A percentile compares a stretch with the other conserved stretches of the same genome.
These are phyloP conservation scores for Drosophila trapezifrons DNA, from an alignment of 1,140 invertebrate genomes.

Conservation along the genomic window DNA sequence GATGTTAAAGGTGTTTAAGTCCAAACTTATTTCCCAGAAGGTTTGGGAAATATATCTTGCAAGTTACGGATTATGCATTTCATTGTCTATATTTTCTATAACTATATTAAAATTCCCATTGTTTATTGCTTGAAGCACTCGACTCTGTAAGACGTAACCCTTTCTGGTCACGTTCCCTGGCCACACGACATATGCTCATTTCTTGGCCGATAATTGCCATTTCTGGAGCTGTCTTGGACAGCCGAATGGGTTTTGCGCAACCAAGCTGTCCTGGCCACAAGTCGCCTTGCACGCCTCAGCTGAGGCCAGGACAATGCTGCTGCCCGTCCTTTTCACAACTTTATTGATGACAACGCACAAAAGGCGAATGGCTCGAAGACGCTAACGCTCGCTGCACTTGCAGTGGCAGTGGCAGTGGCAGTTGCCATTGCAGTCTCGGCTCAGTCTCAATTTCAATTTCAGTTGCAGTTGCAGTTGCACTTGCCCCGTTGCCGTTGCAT, in stretches of 20 bases:
- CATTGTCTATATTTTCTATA: neutral
- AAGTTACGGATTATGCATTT: neutral
- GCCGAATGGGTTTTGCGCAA: constrained; percentile 39
- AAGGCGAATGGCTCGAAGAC: constrained; percentile 33
- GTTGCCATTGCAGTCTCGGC: neutral
- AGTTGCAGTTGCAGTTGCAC: constrained; percentile 15
- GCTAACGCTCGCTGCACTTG: constrained; percentile 15
- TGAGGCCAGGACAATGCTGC: constrained; percentile 27
- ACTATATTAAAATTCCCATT: neutral
- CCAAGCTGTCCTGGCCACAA: constrained; percentile 31
- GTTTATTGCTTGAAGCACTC: neutral
- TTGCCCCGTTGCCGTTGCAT: constrained; percentile 27
- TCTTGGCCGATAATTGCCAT: constrained; percentile 36
- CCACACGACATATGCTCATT: constrained; percentile 44
- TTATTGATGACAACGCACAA: constrained; percentile 46
- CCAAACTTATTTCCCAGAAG: neutral
- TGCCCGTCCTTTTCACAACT: constrained; percentile 39
- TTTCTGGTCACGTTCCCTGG: constrained; percentile 33
- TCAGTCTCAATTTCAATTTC: constrained; percentile 3
- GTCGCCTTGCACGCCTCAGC: constrained; percentile 1
- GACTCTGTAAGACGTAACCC: constrained; percentile 10
- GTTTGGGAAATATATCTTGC: too few species aligned
- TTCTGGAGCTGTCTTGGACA: constrained; percentile 28
- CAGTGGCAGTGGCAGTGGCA: neutral
- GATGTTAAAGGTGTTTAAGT: too few species aligned